Percentiles rank a stretch among this genome's conserved stretches.
Conservation (phyloP, 2,888 invertebrate species). For the Phanerotoma sp. region DNA sequence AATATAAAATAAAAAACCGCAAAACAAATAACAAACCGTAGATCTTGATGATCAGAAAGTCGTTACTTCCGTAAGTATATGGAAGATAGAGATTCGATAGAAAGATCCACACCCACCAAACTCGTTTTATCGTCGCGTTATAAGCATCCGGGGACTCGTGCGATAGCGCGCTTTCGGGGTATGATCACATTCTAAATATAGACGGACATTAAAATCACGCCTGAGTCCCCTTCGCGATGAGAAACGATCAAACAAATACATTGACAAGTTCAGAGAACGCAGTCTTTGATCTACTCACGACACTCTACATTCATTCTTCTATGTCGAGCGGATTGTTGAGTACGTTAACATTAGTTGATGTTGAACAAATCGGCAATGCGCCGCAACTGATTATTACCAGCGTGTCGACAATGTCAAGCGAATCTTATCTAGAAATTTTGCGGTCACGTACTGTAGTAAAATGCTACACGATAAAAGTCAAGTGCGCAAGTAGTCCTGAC, state of each 20-base stretch:
- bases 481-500: too few species aligned
- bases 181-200: conserved; percentile 27
- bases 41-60: conserved; percentile 8
- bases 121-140: conserved; percentile 22
- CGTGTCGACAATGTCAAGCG: not conserved
- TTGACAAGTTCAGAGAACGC: conserved; percentile 13
- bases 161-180: conserved; percentile 17
- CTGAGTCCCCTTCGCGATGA: not conserved
- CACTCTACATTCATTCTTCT: conserved; percentile 1
- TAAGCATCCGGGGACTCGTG: conserved; percentile 9
- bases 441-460: not conserved
- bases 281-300: not conserved
- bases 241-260: conserved; percentile 3
- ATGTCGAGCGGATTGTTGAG: not conserved
- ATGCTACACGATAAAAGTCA: too few species aligned
- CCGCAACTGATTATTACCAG: conserved; percentile 7
- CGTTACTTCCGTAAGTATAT: not conserved
- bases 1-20: not conserved
- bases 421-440: conserved; percentile 3
- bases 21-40: not conserved
- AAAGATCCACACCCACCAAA: conserved; percentile 13
- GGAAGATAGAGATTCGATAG: conserved; percentile 2
- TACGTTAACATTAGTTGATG: not conserved
- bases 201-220: conserved; percentile 20
- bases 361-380: conserved; percentile 13